A percentile compares a stretch with the other conserved stretches of the same genome.
Conservation (phyloP, 2,113 vertebrate genomes). For the Trochalopteron elliotii region DNA sequence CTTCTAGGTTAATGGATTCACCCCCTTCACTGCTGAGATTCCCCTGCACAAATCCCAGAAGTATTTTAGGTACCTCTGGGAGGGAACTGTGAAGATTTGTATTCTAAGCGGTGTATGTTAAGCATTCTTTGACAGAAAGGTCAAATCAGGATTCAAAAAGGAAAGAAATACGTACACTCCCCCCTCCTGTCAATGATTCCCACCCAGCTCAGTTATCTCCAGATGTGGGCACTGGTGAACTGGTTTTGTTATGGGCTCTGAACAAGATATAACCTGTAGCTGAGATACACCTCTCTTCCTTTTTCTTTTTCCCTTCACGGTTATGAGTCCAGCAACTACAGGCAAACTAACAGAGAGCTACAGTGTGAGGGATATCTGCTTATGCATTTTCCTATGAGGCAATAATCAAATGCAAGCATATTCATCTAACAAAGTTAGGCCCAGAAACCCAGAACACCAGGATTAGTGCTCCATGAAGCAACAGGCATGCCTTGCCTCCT, state of each 20-base stretch:
- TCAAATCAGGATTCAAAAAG: background rate
- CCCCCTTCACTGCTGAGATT: background rate
- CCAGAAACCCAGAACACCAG: background rate
- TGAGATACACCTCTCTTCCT: background rate
- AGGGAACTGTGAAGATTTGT: background rate
- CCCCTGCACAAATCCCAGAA: background rate
- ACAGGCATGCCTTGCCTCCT: background rate
- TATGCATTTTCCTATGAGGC: background rate
- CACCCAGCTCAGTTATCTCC: background rate
- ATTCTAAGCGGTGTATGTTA: background rate
- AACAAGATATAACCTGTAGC: background rate
- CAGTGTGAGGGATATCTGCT: background rate
- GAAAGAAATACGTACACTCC: background rate
- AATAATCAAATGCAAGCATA: background rate
- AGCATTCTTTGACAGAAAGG: background rate
- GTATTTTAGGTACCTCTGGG: background rate
- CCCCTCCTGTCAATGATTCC: background rate
- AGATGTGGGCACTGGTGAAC: background rate
- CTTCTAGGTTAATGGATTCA: background rate
- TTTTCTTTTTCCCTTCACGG: background rate
- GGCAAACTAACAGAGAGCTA: background rate
- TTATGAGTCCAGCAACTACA: background rate
- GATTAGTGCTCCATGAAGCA: rapidly evolving
- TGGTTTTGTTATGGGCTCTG: background rate
- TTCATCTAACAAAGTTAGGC: background rate